Conservation (phyloP, 2,888 invertebrate genomes). For the Tetranychus piercei region DNA sequence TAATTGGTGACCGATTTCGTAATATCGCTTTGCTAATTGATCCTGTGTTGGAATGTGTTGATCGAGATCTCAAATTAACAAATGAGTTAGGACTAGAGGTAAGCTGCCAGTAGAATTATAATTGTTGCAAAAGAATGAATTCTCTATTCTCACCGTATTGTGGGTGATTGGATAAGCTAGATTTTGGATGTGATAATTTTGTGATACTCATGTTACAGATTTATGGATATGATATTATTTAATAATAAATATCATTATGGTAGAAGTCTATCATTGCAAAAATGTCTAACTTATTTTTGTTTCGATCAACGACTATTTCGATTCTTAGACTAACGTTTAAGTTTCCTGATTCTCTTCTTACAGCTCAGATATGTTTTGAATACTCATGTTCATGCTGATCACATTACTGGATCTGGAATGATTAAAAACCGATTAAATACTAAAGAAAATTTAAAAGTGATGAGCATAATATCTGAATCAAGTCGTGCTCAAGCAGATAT, state of each 20-base stretch:
- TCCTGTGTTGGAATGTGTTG: constrained; percentile 75
- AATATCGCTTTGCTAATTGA: constrained; percentile 80
- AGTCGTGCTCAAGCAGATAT: constrained; percentile 73
- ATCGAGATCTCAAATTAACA: constrained; percentile 54
- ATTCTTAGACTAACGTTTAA: no score
- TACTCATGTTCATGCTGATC: constrained; percentile 98
- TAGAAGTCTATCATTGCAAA: no score
- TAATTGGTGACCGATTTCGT: constrained; percentile 56
- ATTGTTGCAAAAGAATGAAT: neutral
- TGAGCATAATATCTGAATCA: constrained; percentile 61
- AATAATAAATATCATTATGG: no score
- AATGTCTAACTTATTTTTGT: neutral
- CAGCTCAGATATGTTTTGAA: constrained; percentile 39
- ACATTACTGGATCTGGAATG: constrained; percentile 80
- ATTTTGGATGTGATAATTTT: no score
- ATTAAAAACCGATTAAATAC: constrained; percentile 47
- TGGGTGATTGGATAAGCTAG: neutral
- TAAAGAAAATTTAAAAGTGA: constrained; percentile 25
- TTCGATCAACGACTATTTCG: neutral
- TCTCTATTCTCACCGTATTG: neutral
- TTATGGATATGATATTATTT: no score
- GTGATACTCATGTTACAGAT: no score
- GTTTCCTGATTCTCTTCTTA: no score
- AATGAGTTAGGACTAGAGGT: constrained; percentile 50
- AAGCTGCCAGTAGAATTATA: neutral